Base-by-base conservation (phyloP, 1,140 invertebrate genomes). In the Grapholita molesta region DNA sequence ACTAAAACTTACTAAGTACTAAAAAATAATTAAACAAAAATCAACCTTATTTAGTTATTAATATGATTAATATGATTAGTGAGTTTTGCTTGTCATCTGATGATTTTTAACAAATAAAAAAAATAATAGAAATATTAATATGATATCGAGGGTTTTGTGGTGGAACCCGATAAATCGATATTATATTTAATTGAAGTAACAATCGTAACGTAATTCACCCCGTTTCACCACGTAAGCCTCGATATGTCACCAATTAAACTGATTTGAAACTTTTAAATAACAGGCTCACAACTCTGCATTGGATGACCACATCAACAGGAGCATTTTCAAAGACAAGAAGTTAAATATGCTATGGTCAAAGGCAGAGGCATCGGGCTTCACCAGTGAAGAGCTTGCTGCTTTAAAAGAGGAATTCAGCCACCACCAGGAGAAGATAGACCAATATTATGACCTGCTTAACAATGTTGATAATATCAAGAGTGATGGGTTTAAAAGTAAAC, bases 371-470 rank as follows among this genome's bases (percentile, higher is more conserved):
- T 94, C 96, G 52, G 97, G 97, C 38, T 98, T 98, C 85, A 95
- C 95, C 61, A 90, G 94, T 75, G 95, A 96, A 77, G 97, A 99
- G 90, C 79, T 99, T 18, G 91, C 95, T 73, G 94, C 96, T 11
- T 88, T 99, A 6, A 97, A 96, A 81, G 96, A 98, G 89, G 98
- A 99, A 89, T 99, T 99, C 82, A 89, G 90, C 55, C 97, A 98
- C 89, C 97, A 99, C 85, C 97, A 99, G 89, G 96, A 98, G 72
- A 98, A 98, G 92, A 94, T 99, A 21, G 96, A 98, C 85, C 95
- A 98, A 78, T 98, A 97, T 82, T 96, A 97, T 91, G 94, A 95
- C 53, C 76, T 99, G 21, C 90, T 98, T 12, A 94, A 95, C 78
- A 94, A 96, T 74, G 91, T 96, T 18, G 94, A 95, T 71, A 85